Percentiles rank a stretch among this genome's conserved stretches.
Conservation (phyloP, 2,888 invertebrate species). For the Drosophila greeni region DNA sequence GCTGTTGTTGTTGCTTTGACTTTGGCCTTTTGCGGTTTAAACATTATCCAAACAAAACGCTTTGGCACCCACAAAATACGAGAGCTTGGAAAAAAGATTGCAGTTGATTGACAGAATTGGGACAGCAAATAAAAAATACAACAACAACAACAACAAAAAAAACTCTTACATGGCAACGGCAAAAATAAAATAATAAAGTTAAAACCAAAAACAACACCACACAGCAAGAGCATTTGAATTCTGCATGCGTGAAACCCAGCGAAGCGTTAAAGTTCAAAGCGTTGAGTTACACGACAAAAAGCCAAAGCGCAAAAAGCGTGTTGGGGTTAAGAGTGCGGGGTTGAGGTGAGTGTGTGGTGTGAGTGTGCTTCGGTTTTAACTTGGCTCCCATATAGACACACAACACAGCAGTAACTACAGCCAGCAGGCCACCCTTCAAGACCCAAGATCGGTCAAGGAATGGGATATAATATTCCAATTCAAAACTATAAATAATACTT, state of each 20-base stretch:
- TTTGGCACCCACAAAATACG: slow-evolving; percentile 69
- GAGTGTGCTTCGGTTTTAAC: slow-evolving; percentile 40
- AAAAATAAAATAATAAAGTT: slow-evolving; percentile 16
- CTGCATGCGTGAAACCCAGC: slow-evolving; percentile 73
- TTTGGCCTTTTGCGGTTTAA: slow-evolving; percentile 72
- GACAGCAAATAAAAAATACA: slow-evolving; percentile 38
- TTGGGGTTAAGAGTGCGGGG: slow-evolving; percentile 8
- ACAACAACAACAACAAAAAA: slow-evolving; percentile 3
- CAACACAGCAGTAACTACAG: background rate
- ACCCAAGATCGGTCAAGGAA: background rate
- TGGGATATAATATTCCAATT: background rate
- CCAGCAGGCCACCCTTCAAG: background rate
- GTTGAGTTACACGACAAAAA: slow-evolving; percentile 62
- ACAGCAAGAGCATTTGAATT: slow-evolving; percentile 53
- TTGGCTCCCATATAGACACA: slow-evolving; percentile 15
- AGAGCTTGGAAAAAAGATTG: slow-evolving; percentile 49
- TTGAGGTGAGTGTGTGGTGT: background rate
- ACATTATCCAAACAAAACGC: slow-evolving; percentile 71
- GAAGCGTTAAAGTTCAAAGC: slow-evolving; percentile 75
- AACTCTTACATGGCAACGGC: slow-evolving; percentile 34
- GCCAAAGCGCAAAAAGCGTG: slow-evolving; percentile 17
- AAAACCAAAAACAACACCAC: slow-evolving; percentile 7
- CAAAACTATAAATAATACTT: background rate
- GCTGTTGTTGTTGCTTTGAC: slow-evolving; percentile 64
- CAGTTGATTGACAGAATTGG: slow-evolving; percentile 76